phyloP scores from a whole-genome alignment of 1,140 invertebrate genomes.

The Lucilia cuprina region DNA sequence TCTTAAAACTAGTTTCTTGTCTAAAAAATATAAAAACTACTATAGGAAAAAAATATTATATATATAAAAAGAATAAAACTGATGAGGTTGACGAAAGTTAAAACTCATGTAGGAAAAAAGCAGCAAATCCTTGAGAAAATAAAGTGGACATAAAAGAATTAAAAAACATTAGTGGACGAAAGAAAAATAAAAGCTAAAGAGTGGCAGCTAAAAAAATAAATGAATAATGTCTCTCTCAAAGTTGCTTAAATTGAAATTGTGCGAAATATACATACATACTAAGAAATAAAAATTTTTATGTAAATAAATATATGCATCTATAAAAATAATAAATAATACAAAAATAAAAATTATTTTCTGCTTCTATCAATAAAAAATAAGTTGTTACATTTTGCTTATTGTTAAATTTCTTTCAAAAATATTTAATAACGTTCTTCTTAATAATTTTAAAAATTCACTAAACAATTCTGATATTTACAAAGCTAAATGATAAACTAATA shows the following conservation, averaged over 20 bases:
- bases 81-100: conserved; percentile 32
- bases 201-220: too few species aligned
- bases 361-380: too few species aligned
- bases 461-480: too few species aligned
- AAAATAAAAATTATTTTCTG: not conserved
- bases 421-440: too few species aligned
- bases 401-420: too few species aligned
- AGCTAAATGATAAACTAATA: too few species aligned
- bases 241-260: conserved; percentile 23
- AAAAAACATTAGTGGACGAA: conserved; percentile 8
- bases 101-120: conserved; percentile 10
- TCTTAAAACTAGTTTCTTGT: not conserved
- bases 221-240: conserved; percentile 16
- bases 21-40: not conserved
- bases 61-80: not conserved
- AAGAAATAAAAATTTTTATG: not conserved
- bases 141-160: not conserved
- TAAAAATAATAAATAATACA: not conserved
- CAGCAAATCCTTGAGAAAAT: not conserved
- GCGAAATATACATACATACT: conserved; percentile 4
- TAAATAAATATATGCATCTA: too few species aligned
- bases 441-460: too few species aligned
- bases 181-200: not conserved
- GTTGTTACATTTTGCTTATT: too few species aligned
- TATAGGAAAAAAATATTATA: not conserved